These are phyloP conservation scores for Buphagus erythrorhynchus DNA, from an alignment of 2,797 vertebrate genomes.

Conservation along the genomic window DNA sequence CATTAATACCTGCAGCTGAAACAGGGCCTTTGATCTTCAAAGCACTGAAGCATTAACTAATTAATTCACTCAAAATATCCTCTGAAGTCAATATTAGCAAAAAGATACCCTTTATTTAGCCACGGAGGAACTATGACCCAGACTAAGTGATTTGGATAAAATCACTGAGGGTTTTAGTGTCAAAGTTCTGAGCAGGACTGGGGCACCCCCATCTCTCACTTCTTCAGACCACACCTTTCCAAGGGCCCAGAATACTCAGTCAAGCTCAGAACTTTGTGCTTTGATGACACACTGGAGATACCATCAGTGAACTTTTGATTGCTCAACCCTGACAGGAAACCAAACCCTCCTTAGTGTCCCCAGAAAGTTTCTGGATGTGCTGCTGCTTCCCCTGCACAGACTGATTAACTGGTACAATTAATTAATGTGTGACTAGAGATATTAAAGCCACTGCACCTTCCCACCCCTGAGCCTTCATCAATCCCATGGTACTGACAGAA, in stretches of 20 bases:
- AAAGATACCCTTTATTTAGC: background rate
- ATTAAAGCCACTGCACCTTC: background rate
- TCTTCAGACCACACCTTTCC: background rate
- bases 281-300: background rate
- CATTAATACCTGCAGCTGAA: slow-evolving; percentile 6
- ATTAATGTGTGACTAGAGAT: background rate
- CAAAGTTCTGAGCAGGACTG: background rate
- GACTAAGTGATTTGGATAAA: background rate
- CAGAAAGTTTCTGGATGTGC: background rate
- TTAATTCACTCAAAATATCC: background rate
- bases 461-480: background rate
- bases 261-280: background rate
- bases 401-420: background rate
- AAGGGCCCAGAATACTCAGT: background rate
- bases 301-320: background rate
- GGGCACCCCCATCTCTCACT: background rate
- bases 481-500: background rate
- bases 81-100: background rate
- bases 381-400: background rate
- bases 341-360: background rate
- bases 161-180: background rate
- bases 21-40: slow-evolving; percentile 45
- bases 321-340: background rate
- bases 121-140: background rate
- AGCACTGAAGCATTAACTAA: slow-evolving; percentile 4